phyloP scores from a whole-genome alignment of 2,888 invertebrate species.

The Nemotelus nigrinus region DNA sequence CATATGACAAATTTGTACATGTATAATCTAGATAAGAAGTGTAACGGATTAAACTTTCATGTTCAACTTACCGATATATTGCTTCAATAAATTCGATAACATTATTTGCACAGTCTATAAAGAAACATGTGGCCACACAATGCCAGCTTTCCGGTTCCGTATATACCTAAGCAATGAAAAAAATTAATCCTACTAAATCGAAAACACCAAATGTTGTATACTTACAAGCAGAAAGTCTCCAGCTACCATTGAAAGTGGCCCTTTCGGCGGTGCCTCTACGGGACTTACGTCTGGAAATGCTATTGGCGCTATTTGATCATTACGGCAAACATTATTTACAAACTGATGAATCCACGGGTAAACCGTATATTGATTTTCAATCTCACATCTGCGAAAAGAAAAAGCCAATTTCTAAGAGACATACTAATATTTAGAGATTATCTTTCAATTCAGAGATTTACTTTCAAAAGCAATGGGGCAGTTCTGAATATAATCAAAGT shows the following conservation, averaged over 20 bases:
- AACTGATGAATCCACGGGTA: constrained; percentile 97
- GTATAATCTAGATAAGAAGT: too few species aligned
- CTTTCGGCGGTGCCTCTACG: constrained; percentile 68
- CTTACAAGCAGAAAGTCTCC: constrained; percentile 94
- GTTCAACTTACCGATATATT: constrained; percentile 72
- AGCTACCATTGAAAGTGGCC: constrained; percentile 92
- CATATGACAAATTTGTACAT: too few species aligned
- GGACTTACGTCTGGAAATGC: constrained; percentile 91
- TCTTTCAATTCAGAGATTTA: not conserved
- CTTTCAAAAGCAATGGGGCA: not conserved
- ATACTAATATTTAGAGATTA: not conserved
- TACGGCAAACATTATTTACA: constrained; percentile 85
- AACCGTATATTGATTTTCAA: constrained; percentile 79
- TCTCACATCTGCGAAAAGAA: constrained; percentile 51
- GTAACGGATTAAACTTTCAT: too few species aligned
- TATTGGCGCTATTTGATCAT: constrained; percentile 81
- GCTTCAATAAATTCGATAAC: constrained; percentile 94
- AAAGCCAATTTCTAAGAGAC: not conserved
- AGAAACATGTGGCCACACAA: constrained; percentile 96
- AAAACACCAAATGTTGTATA: not conserved
- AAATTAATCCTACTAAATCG: not conserved
- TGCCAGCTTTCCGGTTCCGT: constrained; percentile 80
- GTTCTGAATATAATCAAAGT: not conserved
- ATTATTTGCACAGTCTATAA: constrained; percentile 98
- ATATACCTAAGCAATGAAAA: constrained; percentile 69